phyloP scores from a whole-genome alignment of 2,797 vertebrate genomes.

The Hippocampus kuda region DNA sequence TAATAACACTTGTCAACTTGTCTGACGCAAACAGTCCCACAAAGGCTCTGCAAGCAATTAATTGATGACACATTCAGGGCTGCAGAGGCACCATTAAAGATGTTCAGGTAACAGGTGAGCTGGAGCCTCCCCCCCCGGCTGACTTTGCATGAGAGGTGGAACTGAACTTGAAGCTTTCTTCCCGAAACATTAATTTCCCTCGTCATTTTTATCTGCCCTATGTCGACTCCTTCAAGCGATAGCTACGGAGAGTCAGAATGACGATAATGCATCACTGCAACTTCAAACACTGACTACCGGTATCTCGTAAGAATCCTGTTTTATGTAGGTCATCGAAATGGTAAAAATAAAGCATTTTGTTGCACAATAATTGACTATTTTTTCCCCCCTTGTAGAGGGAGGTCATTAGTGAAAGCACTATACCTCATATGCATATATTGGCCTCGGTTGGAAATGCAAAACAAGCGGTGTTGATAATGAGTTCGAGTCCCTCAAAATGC shows the following conservation, averaged over 20 bases:
- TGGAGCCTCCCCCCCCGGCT: no score
- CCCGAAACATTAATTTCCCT: no score
- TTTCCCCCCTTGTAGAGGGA: background rate
- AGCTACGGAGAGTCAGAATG: no score
- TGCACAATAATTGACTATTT: background rate
- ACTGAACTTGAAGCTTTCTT: no score
- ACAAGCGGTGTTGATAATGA: background rate
- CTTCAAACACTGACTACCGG: background rate
- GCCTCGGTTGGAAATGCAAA: background rate
- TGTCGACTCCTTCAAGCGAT: no score
- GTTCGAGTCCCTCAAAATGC: background rate
- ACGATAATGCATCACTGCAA: no score
- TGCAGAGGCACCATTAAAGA: constrained; percentile 22
- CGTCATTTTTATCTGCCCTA: no score
- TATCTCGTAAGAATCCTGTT: background rate
- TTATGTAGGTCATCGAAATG: background rate
- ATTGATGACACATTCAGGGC: constrained; percentile 31
- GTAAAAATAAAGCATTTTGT: background rate
- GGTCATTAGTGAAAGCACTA: background rate
- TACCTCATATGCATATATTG: background rate
- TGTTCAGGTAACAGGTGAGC: no score
- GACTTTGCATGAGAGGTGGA: no score
- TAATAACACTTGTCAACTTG: constrained; percentile 35
- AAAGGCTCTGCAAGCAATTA: constrained; percentile 25
- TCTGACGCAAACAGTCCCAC: constrained; percentile 27